Evolutionary conservation across 2,888 invertebrate genomes (phyloP).

Genomic region (Rhamphomyia laevipes): DNA sequence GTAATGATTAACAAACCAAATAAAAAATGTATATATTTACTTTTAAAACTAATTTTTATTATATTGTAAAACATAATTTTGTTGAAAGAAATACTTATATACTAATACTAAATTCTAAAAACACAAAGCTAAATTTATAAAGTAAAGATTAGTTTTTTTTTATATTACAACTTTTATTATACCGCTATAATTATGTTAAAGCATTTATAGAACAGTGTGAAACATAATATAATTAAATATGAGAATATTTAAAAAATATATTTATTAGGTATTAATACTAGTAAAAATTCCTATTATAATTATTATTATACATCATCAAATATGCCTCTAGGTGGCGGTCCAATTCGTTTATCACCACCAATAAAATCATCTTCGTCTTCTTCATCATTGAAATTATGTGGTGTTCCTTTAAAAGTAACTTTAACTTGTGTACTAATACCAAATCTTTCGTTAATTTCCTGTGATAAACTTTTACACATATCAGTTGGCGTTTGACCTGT

Average conservation of each 20-base stretch:
- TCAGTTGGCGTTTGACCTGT: slow-evolving; percentile 29
- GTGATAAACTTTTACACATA: slow-evolving; percentile 36
- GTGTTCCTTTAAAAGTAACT: slow-evolving; percentile 33
- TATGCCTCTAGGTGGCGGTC: slow-evolving; percentile 61
- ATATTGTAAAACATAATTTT: too few relatives aligned
- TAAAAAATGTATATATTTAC: too few relatives aligned
- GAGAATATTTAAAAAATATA: neutral
- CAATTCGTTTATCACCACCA: slow-evolving; percentile 39
- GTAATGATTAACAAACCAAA: too few relatives aligned
- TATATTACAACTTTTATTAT: too few relatives aligned
- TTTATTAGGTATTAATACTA: neutral
- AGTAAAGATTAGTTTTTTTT: too few relatives aligned
- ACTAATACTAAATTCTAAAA: too few relatives aligned
- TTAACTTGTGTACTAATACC: slow-evolving; percentile 49
- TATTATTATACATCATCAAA: slow-evolving; percentile 67
- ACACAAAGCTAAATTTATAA: too few relatives aligned
- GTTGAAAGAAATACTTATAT: too few relatives aligned
- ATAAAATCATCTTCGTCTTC: slow-evolving; percentile 30
- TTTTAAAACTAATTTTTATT: too few relatives aligned
- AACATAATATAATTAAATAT: too few relatives aligned
- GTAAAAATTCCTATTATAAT: neutral
- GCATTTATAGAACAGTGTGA: too few relatives aligned
- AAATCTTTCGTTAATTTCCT: slow-evolving; percentile 52
- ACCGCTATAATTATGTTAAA: too few relatives aligned
- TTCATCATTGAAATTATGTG: slow-evolving; percentile 28